Evolutionary conservation across 2,797 vertebrate species (phyloP), one percentile per base, ranked within the genome.

Genomic region (Galaxias olidus): DNA sequence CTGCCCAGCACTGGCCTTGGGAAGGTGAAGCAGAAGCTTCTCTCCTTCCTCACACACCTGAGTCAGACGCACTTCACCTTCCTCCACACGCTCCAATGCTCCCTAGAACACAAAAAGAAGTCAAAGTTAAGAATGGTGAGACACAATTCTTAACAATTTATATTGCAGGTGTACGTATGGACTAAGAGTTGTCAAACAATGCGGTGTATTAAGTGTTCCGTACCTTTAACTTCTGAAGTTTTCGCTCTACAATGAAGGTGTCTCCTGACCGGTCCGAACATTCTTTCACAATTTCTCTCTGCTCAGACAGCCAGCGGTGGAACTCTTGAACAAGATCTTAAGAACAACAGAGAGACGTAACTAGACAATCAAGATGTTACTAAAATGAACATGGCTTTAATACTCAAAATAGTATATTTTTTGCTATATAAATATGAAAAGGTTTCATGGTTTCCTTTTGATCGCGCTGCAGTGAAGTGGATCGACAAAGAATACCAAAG

Each of bases 221-320:
- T 71, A 98, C 98, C 94, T 98, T 96, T 8, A 99, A 87, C 71
- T 96, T 93, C 20, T 90, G 93, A n/a, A 98, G 87, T 78, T 97
- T 99, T 44, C 92, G 92, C 20, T 98, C 96, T 9, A 97, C 91
- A 52, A 89, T 86, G 77, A 90, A 94, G 72, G 92, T 93, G 87
- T 99, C 96, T 18, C 96, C 97, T 44, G 94, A 97, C 68, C 90
- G 89, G 66, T 96, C 93, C 17, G 91, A 94, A 66, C 94, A 95
- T 65, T 94, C 92, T 84, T 92, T 95, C 41, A 97, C 92, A 15
- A 92, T 91, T 72, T 89, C 84, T 74, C 94, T 95, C 80, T 93
- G 87, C 72, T 87, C 86, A 63, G 91, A 92, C 66, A 97, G 93
- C 97, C 97, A 99, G 41, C 89, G 90, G 73, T 96, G 95, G 75